phyloP scores from a whole-genome alignment of 2,888 invertebrate species.

The Heteromurus nitidus region DNA sequence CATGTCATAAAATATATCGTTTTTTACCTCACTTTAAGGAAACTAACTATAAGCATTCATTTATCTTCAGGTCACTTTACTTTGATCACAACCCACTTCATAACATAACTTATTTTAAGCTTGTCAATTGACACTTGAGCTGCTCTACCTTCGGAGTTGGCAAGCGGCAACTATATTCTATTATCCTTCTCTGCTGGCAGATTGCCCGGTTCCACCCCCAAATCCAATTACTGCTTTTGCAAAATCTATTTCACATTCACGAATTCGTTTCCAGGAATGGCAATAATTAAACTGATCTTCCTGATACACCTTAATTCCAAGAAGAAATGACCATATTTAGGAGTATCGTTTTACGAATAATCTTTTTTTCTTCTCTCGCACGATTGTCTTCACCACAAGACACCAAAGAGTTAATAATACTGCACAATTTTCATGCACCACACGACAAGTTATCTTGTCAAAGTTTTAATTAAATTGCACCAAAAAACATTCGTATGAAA shows the following conservation, averaged over 20 bases:
- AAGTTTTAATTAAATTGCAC: conserved; percentile 6
- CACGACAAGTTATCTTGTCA: not conserved
- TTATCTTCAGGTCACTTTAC: not conserved
- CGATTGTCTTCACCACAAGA: not conserved
- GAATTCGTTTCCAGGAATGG: not conserved
- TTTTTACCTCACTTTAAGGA: not conserved
- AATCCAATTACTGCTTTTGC: not conserved
- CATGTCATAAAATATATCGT: not conserved
- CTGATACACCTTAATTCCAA: too few species aligned
- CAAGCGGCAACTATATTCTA: too few species aligned
- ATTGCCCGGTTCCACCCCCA: not conserved
- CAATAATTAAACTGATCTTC: too few species aligned
- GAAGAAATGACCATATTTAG: too few species aligned
- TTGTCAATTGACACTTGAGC: conserved; percentile 9
- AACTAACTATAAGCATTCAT: too few species aligned
- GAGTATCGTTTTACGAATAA: not conserved
- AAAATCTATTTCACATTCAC: not conserved
- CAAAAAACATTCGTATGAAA: too few species aligned
- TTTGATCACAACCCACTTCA: conserved; percentile 16
- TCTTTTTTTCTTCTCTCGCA: not conserved
- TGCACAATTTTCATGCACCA: not conserved
- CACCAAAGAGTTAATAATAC: not conserved
- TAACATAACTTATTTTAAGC: not conserved
- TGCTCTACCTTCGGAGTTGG: too few species aligned
- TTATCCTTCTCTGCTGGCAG: not conserved